These are phyloP conservation scores for Parasteatoda lunata DNA, from an alignment of 2,888 invertebrate genomes.

Conservation along the genomic window DNA sequence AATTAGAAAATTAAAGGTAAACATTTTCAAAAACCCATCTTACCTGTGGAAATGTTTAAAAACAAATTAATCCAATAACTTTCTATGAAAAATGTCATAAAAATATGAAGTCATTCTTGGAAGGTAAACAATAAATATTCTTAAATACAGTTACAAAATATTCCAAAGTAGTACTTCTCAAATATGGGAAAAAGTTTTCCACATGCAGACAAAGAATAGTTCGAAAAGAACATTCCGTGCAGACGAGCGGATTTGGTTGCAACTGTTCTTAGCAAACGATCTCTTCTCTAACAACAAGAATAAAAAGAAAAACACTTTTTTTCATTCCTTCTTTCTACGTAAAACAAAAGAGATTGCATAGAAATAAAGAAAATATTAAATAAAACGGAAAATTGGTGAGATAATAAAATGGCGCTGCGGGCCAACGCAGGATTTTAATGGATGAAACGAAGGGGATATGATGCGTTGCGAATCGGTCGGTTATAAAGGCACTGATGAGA, in stretches of 20 bases:
- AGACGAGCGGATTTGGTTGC: constrained; percentile 6
- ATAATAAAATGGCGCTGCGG: constrained; percentile 46
- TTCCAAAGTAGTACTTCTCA: too few species aligned
- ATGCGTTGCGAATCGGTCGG: constrained; percentile 14
- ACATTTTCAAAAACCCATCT: too few species aligned
- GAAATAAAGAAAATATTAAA: constrained; percentile 44
- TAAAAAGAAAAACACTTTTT: too few species aligned
- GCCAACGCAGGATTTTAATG: constrained; percentile 21
- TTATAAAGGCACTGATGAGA: constrained; percentile 4
- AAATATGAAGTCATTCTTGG: too few species aligned
- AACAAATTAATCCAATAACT: too few species aligned
- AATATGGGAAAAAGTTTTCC: too few species aligned
- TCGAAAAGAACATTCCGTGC: constrained; percentile 12
- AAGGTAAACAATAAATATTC: too few species aligned
- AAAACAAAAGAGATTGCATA: constrained; percentile 42
- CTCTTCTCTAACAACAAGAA: background rate
- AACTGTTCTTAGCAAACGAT: constrained; percentile 25
- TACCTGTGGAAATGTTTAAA: too few species aligned
- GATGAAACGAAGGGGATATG: constrained; percentile 13
- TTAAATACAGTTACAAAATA: too few species aligned
- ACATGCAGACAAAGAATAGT: too few species aligned
- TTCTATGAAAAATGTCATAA: too few species aligned
- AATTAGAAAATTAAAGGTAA: too few species aligned
- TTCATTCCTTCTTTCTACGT: background rate
- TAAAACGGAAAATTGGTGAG: constrained; percentile 16